These are phyloP conservation scores for Graptemys geographica DNA, from an alignment of 2,797 vertebrate genomes.

Conservation along the genomic window DNA sequence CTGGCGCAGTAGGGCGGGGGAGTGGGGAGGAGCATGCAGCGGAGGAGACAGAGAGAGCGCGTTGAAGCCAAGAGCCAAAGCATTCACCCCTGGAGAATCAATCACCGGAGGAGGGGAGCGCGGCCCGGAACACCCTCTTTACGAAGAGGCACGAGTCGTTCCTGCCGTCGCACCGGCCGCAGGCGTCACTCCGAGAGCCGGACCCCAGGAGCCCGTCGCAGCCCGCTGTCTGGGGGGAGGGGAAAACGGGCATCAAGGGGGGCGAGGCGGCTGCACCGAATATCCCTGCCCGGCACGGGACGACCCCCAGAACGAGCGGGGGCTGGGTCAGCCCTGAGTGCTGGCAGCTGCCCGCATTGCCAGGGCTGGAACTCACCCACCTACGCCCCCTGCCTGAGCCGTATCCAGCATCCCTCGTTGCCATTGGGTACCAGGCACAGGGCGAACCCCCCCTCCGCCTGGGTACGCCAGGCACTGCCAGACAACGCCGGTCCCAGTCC, in stretches of 20 bases:
- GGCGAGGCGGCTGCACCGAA: not conserved
- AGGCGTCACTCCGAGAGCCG: constrained; percentile 65
- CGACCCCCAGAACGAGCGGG: no score
- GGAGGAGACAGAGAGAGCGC: not conserved
- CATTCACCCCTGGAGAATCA: constrained; percentile 77
- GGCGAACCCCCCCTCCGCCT: no score
- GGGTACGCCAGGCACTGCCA: no score
- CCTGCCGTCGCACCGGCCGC: constrained; percentile 74
- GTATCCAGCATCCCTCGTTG: not conserved
- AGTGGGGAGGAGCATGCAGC: not conserved
- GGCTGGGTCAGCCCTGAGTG: no score
- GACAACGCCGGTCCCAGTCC: no score
- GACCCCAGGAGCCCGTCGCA: constrained; percentile 83
- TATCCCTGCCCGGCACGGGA: not conserved
- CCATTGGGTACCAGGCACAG: not conserved
- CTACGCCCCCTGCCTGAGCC: no score
- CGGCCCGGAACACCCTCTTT: constrained; percentile 78
- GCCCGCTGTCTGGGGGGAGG: constrained; percentile 73
- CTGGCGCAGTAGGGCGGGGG: not conserved
- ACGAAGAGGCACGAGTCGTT: constrained; percentile 77
- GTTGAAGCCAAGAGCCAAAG: constrained; percentile 46
- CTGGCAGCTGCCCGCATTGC: no score
- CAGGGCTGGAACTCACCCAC: not conserved
- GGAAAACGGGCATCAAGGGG: fast-evolving
- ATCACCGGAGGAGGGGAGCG: constrained; percentile 79